Conservation (phyloP, 2,888 invertebrate genomes). For the Stenchaetothrips biformis region DNA sequence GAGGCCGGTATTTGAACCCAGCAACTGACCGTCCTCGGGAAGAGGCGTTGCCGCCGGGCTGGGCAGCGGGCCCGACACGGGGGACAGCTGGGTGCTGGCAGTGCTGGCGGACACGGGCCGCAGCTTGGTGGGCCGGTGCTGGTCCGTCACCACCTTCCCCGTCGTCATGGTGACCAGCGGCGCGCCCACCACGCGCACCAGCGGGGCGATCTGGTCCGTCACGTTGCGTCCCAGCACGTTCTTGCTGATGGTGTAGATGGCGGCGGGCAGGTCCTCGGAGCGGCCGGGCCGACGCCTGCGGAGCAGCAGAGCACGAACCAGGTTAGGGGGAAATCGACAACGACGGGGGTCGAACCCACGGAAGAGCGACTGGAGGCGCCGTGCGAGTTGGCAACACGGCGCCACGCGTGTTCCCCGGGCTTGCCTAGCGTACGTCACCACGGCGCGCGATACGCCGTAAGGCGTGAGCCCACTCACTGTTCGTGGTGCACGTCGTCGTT, state of each 20-base stretch:
- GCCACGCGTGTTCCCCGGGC: no score
- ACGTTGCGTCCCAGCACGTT: constrained; percentile 73
- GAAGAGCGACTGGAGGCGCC: no score
- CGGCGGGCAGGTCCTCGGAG: constrained; percentile 61
- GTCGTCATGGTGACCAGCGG: constrained; percentile 43
- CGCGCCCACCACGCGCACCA: constrained; percentile 52
- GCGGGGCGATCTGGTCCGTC: constrained; percentile 73
- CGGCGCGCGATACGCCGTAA: no score
- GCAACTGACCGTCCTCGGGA: constrained; percentile 44
- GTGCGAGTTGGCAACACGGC: no score
- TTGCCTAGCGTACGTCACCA: no score
- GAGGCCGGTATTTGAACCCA: constrained; percentile 48
- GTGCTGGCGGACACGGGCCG: constrained; percentile 10
- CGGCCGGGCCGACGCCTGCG: constrained; percentile 18
- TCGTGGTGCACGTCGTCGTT: constrained; percentile 34
- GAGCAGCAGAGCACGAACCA: constrained; percentile 31
- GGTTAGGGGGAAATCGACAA: constrained; percentile 39
- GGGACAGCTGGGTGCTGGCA: constrained; percentile 5
- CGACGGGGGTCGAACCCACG: no score
- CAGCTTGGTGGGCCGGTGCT: constrained; percentile 32
- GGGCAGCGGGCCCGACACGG: constrained; percentile 41
- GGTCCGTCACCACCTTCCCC: constrained; percentile 40
- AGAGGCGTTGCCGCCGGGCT: constrained; percentile 40
- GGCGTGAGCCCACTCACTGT: no score
- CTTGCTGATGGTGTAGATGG: constrained; percentile 73